Base-by-base conservation (phyloP, 2,797 vertebrate genomes). In the Girardinus metallicus region DNA sequence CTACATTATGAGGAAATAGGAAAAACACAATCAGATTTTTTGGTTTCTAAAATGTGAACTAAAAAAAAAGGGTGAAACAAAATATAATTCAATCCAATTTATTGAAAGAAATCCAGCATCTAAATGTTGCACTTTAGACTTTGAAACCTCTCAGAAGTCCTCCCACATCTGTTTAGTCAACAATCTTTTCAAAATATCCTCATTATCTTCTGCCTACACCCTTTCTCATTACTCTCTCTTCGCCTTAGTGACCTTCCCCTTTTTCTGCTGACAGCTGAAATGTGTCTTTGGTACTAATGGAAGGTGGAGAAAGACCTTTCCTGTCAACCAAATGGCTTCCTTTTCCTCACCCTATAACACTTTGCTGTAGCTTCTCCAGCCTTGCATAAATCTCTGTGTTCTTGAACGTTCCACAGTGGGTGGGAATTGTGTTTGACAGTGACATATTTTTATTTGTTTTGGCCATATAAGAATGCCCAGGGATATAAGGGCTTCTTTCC, bases 281-380 rank as follows among this genome's bases (percentile, higher is more conserved):
- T 95, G 95, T 91, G 94, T 84, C 76, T 60, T 23, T 82, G 83
- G 46, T 78, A 86, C 85, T 92, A 86, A 92, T 92, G 87, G 86
- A 88, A 89, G 90, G 88, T 96, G 96, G 95, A 93, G 90, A 96
- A 95, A 83, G 83, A 91, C 94, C 93, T 96, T 96, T 96, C 96
- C 96, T 94, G 94, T 95, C 95, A 86, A 93, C 93, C 89, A 88
- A 93, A 96, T 95, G 94, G 96, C 84, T 91, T 94, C 92, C 96
- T 95, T 94, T 92, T 94, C 83, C 93, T 92, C 94, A 95, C 94
- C 95, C 91, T 75, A 23, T 29, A 9, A 62, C n/a, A 15, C 18
- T 39, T 62, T 84, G 60, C 86, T 86, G 78, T 21, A 88, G 86
- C 80, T 82, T 39, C n/a, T 36, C 80, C 73, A 73, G 39, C 49